Evolutionary conservation across 2,113 vertebrate genomes (phyloP), one percentile per base, ranked within the genome.

Genomic region (Dolichallabes microphthalmus): DNA sequence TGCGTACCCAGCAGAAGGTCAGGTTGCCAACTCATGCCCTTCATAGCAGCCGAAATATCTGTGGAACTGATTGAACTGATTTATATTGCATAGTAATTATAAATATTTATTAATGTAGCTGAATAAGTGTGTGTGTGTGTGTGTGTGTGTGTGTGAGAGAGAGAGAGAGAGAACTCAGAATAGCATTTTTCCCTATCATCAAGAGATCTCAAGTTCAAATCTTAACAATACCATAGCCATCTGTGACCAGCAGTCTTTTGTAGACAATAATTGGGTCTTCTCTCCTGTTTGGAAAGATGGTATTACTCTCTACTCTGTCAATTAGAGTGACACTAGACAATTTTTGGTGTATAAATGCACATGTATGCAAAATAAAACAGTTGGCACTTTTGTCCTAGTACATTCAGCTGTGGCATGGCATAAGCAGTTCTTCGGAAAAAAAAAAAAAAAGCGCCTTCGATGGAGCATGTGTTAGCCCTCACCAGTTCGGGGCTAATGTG

Each of bases 161-260:
- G 45, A 45, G 45, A 45, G 45, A 45, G 6, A 45, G 45, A 45
- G 7, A 45, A 45, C 45, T 0, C 19, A 79, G 20, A 79, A 60
- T 12, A 78, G 27, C 15, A 30, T 79, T 79, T 79, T 75, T 25
- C 30, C 3, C 55, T 39, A 78, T 78, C 19, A 22, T 7, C 55
- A 79, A 27, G 52, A 78, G 76, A 60, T 79, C 55, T 35, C 19
- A 79, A 79, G 55, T 35, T 79, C 57, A 60, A 35, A 60, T 78
- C 55, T 3, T 60, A 30, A 78, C 1, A 1, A 77, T 32, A 77
- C 76, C 11, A 22, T 4, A 39, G 32, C 76, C 55, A 79, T 79
- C 55, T 60, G 76, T 79, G 55, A 19, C 57, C 55, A 2, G 19
- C 22, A 79, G 55, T 79, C 20, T 2, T 45, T 45, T 79, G 30